Conservation (phyloP, 2,113 vertebrate genomes). For the Ochotona princeps region DNA sequence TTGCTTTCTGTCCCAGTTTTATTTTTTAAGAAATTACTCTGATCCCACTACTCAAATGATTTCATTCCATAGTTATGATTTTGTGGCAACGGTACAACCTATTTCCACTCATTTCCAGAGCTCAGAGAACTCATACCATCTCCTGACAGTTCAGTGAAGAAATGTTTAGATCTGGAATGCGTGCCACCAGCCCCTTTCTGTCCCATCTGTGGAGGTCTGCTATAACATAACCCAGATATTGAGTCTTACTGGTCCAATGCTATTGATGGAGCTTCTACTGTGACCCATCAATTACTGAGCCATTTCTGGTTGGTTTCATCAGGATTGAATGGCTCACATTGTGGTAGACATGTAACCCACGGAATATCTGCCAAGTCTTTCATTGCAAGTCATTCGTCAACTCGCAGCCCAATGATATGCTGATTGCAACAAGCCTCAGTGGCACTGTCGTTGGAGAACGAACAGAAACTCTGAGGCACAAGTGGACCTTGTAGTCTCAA, state of each 20-base stretch:
- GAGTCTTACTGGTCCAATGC: not conserved
- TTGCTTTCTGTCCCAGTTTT: not conserved
- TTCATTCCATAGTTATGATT: not conserved
- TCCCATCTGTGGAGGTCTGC: not conserved
- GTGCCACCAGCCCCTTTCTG: not conserved
- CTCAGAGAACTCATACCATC: not conserved
- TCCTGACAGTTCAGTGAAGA: not conserved
- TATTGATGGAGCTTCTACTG: not conserved
- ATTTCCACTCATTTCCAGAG: not conserved
- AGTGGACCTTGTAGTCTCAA: not conserved
- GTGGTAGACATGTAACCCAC: not conserved
- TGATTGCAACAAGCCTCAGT: not conserved
- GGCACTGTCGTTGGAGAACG: not conserved
- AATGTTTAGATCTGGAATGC: not conserved
- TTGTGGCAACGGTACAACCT: not conserved
- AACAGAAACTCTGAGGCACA: not conserved
- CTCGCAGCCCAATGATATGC: not conserved
- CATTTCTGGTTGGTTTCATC: not conserved
- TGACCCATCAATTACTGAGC: no score
- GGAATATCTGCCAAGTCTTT: not conserved
- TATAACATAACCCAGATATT: not conserved
- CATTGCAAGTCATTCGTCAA: not conserved
- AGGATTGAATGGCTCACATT: not conserved
- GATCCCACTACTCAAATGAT: not conserved
- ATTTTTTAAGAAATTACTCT: constrained; percentile 17